Evolutionary conservation across 1,140 invertebrate genomes (phyloP).

Genomic region (Magallana angulata): DNA sequence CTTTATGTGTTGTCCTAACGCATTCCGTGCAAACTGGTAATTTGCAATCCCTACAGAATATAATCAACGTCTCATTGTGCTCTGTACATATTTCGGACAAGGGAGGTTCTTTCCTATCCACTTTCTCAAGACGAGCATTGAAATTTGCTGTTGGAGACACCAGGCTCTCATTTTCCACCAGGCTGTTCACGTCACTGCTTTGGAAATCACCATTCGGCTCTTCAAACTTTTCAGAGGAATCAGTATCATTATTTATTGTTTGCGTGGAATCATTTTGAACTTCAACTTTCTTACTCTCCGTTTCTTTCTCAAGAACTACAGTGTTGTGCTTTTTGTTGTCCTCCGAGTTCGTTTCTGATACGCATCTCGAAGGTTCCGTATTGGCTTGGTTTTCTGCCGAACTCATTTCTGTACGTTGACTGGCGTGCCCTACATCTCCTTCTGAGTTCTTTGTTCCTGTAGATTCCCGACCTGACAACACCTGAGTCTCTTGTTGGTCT

Average conservation of each 20-base stretch:
- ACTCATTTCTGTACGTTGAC: neutral
- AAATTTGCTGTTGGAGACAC: neutral
- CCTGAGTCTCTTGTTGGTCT: neutral
- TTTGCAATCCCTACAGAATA: neutral
- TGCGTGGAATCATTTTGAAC: neutral
- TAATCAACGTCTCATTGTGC: constrained; percentile 4
- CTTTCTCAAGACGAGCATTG: neutral
- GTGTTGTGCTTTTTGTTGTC: neutral
- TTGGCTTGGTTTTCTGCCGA: neutral
- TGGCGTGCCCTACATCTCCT: neutral
- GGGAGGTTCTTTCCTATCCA: neutral
- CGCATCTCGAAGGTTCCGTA: too few relatives aligned
- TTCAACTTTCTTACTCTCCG: neutral
- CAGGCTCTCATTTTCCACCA: too few relatives aligned
- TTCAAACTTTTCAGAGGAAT: neutral
- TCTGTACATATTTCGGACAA: neutral
- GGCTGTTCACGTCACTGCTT: too few relatives aligned
- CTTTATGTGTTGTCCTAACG: neutral
- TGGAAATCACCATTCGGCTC: neutral
- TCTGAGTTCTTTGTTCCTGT: neutral
- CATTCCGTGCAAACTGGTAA: neutral
- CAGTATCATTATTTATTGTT: neutral
- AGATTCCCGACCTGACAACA: neutral
- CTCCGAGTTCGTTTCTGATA: too few relatives aligned
- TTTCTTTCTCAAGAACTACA: neutral